Conservation (phyloP, 37 sponge, comb jelly and placozoan species). For the Oopsacas minuta region DNA sequence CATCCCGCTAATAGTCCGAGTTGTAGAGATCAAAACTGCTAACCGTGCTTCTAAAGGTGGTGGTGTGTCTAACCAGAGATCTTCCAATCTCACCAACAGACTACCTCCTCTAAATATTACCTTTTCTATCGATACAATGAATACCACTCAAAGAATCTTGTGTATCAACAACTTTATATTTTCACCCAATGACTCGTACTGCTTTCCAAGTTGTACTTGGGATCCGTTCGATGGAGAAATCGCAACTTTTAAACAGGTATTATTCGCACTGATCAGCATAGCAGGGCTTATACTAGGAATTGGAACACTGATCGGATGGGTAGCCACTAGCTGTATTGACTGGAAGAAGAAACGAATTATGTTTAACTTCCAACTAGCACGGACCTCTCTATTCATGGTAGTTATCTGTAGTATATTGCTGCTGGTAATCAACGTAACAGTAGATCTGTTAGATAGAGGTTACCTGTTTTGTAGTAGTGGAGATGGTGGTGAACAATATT, state of each 20-base stretch:
- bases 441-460: not conserved
- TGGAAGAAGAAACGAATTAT: constrained; percentile 4
- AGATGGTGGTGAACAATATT: not conserved
- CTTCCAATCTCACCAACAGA: not conserved
- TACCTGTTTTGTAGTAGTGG: not conserved
- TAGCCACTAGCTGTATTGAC: not conserved
- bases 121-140: not conserved
- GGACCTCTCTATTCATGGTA: not conserved
- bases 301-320: not conserved
- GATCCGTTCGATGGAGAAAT: not conserved
- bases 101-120: not conserved
- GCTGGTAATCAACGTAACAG: not conserved
- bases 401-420: not conserved
- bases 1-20: not conserved
- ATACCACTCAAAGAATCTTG: not conserved
- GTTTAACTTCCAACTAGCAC: not conserved
- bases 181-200: not conserved
- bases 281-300: not conserved
- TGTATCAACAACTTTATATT: not conserved
- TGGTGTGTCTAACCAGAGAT: not conserved
- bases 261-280: not conserved
- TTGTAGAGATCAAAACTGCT: not conserved
- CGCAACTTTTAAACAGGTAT: not conserved
- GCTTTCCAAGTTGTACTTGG: not conserved
- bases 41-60: not conserved